Conservation (phyloP, 2,113 vertebrate genomes). For the Agapornis roseicollis region DNA sequence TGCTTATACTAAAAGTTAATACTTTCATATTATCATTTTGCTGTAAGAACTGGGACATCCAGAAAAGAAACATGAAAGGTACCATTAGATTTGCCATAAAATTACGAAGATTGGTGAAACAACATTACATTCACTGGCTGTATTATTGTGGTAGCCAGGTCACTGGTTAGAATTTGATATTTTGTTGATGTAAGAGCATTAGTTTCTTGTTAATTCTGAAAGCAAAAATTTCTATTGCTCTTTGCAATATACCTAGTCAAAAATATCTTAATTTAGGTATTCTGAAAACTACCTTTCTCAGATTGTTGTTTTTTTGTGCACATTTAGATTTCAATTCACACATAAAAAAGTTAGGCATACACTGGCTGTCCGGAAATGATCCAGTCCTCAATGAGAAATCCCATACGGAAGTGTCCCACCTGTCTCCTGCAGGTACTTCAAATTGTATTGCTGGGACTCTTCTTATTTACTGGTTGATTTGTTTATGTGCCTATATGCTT, state of each 20-base stretch:
- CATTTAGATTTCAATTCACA: not conserved
- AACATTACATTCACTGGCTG: not conserved
- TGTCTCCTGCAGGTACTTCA: not conserved
- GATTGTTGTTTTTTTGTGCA: not conserved
- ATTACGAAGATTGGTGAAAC: not conserved
- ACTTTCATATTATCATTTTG: not conserved
- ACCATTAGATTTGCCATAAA: not conserved
- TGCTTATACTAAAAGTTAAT: not conserved
- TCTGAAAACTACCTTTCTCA: not conserved
- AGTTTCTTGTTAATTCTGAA: not conserved
- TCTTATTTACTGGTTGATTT: not conserved
- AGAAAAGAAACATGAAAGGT: not conserved
- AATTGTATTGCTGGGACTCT: not conserved
- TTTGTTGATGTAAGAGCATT: not conserved
- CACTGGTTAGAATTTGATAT: not conserved
- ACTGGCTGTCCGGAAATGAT: not conserved
- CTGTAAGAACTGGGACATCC: not conserved
- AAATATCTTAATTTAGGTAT: not conserved
- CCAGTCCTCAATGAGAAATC: not conserved
- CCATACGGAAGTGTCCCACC: not conserved
- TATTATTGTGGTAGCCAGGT: not conserved
- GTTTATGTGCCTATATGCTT: not conserved
- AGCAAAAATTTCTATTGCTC: not conserved
- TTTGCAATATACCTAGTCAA: not conserved
- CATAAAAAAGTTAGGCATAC: not conserved